phyloP scores from a whole-genome alignment of 2,113 vertebrate genomes.

The Gallinago media region DNA sequence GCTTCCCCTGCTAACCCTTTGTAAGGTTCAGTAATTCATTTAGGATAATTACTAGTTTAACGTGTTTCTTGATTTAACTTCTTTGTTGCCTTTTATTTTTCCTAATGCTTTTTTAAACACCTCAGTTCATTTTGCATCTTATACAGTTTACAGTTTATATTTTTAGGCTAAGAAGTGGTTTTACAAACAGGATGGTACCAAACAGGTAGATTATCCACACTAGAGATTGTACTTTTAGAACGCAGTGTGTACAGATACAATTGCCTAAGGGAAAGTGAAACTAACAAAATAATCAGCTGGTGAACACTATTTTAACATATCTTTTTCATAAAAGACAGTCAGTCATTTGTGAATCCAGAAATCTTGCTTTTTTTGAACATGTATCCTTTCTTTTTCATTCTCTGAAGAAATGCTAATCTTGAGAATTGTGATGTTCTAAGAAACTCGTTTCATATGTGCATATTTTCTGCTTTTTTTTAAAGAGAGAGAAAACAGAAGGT shows the following conservation, averaged over 20 bases:
- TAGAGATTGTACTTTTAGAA: conserved; percentile 78
- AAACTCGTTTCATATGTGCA: not conserved
- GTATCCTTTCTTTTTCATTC: conserved; percentile 64
- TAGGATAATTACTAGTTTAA: conserved; percentile 57
- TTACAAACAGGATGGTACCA: conserved; percentile 77
- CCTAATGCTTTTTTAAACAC: conserved; percentile 66
- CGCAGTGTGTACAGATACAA: conserved; percentile 77
- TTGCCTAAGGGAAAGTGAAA: conserved; percentile 84
- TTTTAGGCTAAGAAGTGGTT: conserved; percentile 78
- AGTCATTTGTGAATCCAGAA: conserved; percentile 76
- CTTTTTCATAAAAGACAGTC: conserved; percentile 70
- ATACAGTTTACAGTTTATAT: conserved; percentile 79
- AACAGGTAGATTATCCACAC: conserved; percentile 80
- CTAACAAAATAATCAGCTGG: conserved; percentile 77
- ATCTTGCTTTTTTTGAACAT: conserved; percentile 72
- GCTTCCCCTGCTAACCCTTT: conserved; percentile 47
- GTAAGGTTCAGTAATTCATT: conserved; percentile 60
- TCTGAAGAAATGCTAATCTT: conserved; percentile 50
- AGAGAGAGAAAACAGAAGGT: conserved; percentile 21
- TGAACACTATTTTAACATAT: conserved; percentile 77
- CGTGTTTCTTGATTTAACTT: conserved; percentile 59
- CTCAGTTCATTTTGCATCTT: conserved; percentile 78
- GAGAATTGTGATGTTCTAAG: not conserved
- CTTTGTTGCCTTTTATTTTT: conserved; percentile 63
- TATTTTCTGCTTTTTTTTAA: conserved; percentile 44